Evolutionary conservation across 2,888 invertebrate species (phyloP).

Genomic region (Andrena hattorfiana): DNA sequence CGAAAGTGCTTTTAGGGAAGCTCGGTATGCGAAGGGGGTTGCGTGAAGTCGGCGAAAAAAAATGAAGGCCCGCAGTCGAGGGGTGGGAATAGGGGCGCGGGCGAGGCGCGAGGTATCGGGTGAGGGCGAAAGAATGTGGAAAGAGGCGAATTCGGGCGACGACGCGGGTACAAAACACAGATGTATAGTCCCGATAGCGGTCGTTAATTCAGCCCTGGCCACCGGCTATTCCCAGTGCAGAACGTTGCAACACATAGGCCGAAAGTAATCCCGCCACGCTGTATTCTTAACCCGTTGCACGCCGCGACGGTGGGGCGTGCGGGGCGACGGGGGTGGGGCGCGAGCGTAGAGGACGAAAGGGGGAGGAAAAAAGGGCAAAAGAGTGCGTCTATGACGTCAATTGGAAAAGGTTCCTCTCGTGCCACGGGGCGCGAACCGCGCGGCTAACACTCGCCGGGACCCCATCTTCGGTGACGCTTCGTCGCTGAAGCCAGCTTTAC

Average conservation of each 20-base stretch:
- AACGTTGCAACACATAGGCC: slow-evolving; percentile 77
- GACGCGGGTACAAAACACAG: slow-evolving; percentile 46
- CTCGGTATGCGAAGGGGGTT: background rate
- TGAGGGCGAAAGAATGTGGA: background rate
- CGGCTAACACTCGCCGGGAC: slow-evolving; percentile 40
- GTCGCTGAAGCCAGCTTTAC: slow-evolving; percentile 45
- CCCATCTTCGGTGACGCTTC: slow-evolving; percentile 50
- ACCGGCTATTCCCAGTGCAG: slow-evolving; percentile 79
- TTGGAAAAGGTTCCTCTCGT: slow-evolving; percentile 83
- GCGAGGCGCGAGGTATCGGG: background rate
- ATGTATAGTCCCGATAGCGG: slow-evolving; percentile 60
- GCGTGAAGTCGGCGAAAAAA: background rate
- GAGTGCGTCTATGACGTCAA: slow-evolving; percentile 83
- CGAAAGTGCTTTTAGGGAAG: background rate
- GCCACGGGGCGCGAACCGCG: slow-evolving; percentile 71
- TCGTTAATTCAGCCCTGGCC: slow-evolving; percentile 76
- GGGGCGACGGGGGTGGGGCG: slow-evolving; percentile 10
- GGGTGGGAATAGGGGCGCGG: background rate
- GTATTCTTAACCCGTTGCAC: slow-evolving; percentile 79
- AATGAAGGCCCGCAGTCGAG: background rate
- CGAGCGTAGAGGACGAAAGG: slow-evolving; percentile 42
- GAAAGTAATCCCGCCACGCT: slow-evolving; percentile 76
- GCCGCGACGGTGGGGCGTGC: slow-evolving; percentile 31
- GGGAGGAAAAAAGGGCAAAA: slow-evolving; percentile 73
- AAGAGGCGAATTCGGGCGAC: slow-evolving; percentile 19